These are phyloP conservation scores for Neodiprion pinetum DNA, from an alignment of 1,140 invertebrate genomes.

Conservation along the genomic window DNA sequence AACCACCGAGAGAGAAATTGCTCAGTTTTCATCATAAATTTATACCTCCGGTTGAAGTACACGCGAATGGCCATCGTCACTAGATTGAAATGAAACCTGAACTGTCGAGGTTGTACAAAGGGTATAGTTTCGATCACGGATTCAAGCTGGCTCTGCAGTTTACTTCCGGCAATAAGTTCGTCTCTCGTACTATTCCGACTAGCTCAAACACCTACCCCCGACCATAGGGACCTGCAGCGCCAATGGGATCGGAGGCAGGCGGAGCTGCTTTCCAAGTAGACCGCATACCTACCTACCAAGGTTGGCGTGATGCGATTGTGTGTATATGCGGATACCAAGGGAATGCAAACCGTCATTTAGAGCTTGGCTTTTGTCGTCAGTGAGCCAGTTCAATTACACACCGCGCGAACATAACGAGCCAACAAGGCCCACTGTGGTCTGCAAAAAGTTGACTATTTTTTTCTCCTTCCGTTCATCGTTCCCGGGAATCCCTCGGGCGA, in stretches of 20 bases:
- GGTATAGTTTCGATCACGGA: too few relatives aligned
- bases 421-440: not conserved
- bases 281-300: not conserved
- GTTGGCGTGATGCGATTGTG: not conserved
- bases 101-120: too few relatives aligned
- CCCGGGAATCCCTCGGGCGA: not conserved
- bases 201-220: not conserved
- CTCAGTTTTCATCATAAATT: too few relatives aligned
- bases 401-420: slow-evolving; percentile 26
- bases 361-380: slow-evolving; percentile 37
- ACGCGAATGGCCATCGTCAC: too few relatives aligned
- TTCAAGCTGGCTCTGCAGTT: too few relatives aligned
- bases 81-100: too few relatives aligned
- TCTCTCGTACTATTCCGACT: too few relatives aligned
- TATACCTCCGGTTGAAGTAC: too few relatives aligned
- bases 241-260: not conserved
- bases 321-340: slow-evolving; percentile 31
- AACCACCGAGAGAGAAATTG: too few relatives aligned
- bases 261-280: not conserved
- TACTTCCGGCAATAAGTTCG: too few relatives aligned
- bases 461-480: not conserved
- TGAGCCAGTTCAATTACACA: slow-evolving; percentile 42
- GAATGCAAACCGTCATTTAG: slow-evolving; percentile 43
- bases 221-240: not conserved
- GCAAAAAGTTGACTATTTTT: not conserved